Base-by-base conservation (phyloP, 2,797 vertebrate species). In the Cryptoprocta ferox region DNA sequence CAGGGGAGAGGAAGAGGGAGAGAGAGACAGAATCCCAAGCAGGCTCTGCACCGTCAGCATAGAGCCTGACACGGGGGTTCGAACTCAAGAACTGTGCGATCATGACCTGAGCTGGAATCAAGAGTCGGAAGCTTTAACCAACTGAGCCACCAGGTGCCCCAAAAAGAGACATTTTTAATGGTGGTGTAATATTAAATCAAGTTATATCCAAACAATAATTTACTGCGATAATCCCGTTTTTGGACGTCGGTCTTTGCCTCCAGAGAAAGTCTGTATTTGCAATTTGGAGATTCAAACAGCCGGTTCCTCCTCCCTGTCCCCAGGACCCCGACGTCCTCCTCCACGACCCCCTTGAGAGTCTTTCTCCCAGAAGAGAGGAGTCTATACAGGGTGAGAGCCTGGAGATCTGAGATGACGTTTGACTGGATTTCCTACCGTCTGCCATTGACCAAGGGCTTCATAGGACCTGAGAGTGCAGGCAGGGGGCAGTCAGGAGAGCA, bases 351-450 rank as follows among this genome's bases (percentile, higher is more conserved):
- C 71, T 39, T 28, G 39, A 73, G 13, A 15, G 3, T 39, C 4
- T 32, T 30, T 9, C 9, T 11, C 50, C 18, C n/a, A 24, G 50
- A 37, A 19, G n/a, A 30, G 11, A 8, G 8, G 19, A 0, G 2
- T 37, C 35, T 7, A 9, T 21, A 18, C 28, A 13, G 15, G 48
- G 4, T 24, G 13, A 2, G n/a, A 5, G 35, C 73, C 28, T 63
- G 42, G 2, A 2, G 1, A 7, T 39, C 16, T 45, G 32, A 18
- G 12, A 21, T 11, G 1, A 4, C 2, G 18, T 39, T 32, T 12
- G 37, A 18, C 39, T 14, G 37, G 53, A 18, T 24, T 79, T 65
- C 5, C 32, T 61, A 9, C 14, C 42, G 28, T 59, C 85, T 66
- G 63, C 26, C 15, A 4, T 15, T 10, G n/a, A 56, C 32, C 4